Base-by-base conservation (phyloP, 2,888 invertebrate species). In the Liopterus haemorrhoidalis region DNA sequence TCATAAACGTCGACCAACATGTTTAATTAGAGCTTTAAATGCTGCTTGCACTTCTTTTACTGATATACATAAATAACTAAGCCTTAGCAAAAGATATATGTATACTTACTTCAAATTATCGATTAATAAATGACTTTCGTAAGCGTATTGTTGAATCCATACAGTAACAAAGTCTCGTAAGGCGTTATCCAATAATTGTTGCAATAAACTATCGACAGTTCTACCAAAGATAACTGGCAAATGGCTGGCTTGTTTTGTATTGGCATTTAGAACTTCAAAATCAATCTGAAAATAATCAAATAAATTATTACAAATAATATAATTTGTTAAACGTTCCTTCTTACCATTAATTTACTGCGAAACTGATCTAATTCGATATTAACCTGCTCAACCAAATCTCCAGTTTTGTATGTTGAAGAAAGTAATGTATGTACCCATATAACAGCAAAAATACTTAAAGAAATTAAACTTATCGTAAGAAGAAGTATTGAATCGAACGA, bases 201-300 rank as follows among this genome's bases (percentile, higher is more conserved):
- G 87, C 18, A 92, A 66, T 52, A 88, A 81, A 57, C 83, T 79
- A 61, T 92, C 92, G 24, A 92, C 85, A 46, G 86, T 85, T 51
- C 86, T 76, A 28, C 88, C 85, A 67, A 87, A 85, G 59, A 88
- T 76, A n/a, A 85, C 70, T n/a, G 85, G 82, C 54, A 85, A 72
- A 65, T 82, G 80, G 30, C 56, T 40, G 35, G 46, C 37, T 47
- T 51, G 31, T 45, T 51, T 35, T 30, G 14, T 44, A 43, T 25
- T 39, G 37, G 47, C 49, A 42, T 24, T 22, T 37, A 45, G 42
- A 22, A 41, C 19, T 41, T 65, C 65, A 57, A 60, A 65, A 41
- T 65, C 63, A 49, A 59, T 61, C 67, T 62, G 32, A 36, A 56
- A 59, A 32, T 32, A 41, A 14, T 38, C 11, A 30, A 31, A 24